Evolutionary conservation across 2,113 vertebrate species (phyloP).

Genomic region (Clarias macrocephalus): DNA sequence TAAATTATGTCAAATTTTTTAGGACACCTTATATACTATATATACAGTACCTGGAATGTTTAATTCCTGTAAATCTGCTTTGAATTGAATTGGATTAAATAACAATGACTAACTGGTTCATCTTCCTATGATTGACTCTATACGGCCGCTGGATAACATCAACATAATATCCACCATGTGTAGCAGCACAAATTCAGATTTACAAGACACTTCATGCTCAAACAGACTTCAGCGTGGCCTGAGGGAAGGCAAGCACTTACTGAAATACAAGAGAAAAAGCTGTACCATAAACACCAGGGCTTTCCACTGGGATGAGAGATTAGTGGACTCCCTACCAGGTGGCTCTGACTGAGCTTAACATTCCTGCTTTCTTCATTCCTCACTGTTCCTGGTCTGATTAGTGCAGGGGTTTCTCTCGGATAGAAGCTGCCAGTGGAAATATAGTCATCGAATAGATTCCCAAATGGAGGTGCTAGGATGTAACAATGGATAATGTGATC

Average conservation of each 20-base stretch:
- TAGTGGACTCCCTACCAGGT: constrained; percentile 53
- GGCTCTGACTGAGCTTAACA: constrained; percentile 54
- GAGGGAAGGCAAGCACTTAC: constrained; percentile 32
- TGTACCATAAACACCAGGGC: constrained; percentile 33
- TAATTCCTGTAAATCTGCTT: too few species aligned
- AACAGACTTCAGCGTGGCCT: constrained; percentile 34
- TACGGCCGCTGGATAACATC: not conserved
- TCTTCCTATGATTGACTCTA: not conserved
- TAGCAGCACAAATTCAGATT: constrained; percentile 15
- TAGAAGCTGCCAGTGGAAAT: constrained; percentile 26
- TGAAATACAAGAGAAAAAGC: constrained; percentile 44
- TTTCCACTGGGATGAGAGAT: constrained; percentile 44
- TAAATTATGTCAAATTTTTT: too few species aligned
- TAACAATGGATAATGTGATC: not conserved
- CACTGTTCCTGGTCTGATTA: constrained; percentile 48
- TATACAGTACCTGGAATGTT: too few species aligned
- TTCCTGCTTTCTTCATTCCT: constrained; percentile 47
- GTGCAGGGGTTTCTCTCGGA: constrained; percentile 44
- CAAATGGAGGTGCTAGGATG: not conserved
- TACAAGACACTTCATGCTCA: constrained; percentile 1
- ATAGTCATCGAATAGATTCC: not conserved
- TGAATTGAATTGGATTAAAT: too few species aligned
- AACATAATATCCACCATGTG: not conserved
- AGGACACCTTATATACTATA: too few species aligned
- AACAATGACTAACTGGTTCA: not conserved